Base-by-base conservation (phyloP, 2,113 vertebrate species). In the Sander lucioperca region DNA sequence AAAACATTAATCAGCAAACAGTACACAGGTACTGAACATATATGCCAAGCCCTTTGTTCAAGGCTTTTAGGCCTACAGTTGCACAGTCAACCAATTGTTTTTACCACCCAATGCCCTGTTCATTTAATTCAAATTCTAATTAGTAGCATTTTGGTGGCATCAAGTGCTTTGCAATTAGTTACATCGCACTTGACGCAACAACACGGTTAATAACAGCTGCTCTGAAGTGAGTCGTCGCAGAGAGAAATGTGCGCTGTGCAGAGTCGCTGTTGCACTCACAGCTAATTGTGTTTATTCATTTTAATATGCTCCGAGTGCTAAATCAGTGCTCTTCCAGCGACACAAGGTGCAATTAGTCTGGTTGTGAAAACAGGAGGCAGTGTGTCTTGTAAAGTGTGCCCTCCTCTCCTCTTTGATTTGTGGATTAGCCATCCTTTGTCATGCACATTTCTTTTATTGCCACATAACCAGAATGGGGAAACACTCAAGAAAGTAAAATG, bases 281-380 rank as follows among this genome's bases (percentile, higher is more conserved):
- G 79, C 86, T 94, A 94, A 95, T 95, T 95, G 89, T 95, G 93
- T 95, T 94, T 95, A 94, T 95, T 94, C 87, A 88, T 95, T 94
- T 95, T 94, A 94, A 95, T 96, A 94, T 94, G 91, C 91, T 92
- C 90, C 69, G 87, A 94, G 93, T 93, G 91, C 93, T 94, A 94
- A 95, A 95, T 95, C 91, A 89, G 93, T 84, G 88, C 94, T 91
- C 93, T 89, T 91, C 90, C 83, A 83, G 79, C 66, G 64, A 91
- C 91, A 88, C 71, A 68, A 93, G 90, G 87, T 88, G 91, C 93
- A 92, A 94, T 94, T 94, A 92, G 88, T 90, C 87, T 88, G 81
- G 50, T 75, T 82, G 81, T 91, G 86, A 92, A 93, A 92, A 93
- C 88, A 79, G 74, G 67, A 88, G 76, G 83, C 72, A 57, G 73